Base-by-base conservation (phyloP, 2,113 vertebrate genomes). In the Zosterops hypoxanthus region DNA sequence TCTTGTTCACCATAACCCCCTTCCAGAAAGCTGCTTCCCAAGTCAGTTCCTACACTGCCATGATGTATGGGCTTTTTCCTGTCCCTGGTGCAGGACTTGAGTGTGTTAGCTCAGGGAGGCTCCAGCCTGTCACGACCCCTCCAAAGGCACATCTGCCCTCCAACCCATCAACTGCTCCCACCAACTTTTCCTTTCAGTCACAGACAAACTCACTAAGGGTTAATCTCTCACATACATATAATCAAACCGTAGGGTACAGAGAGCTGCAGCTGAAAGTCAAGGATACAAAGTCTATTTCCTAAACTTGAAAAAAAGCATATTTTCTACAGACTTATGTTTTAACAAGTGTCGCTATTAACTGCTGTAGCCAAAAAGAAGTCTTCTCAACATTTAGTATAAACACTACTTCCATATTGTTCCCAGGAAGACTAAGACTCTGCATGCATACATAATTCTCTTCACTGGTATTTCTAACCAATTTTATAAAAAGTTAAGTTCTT, bases 21-120 rank as follows among this genome's bases (percentile, higher is more conserved):
- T 77, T 50, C 25, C 73, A 87, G 55, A 60, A 81, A 73, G 78
- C 44, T 42, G 21, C 44, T 72, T 72, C 41, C 25, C 78, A 77
- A 77, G 33, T 24, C 53, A 59, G 29, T 15, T 59, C n/a, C 21
- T 14, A 31, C 46, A 41, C 26, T 61, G 22, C 8, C 14, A 28
- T 0, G 0, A 26, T 0, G 0, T 7, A 50, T 2, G 9, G 11
- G 18, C 2, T 23, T 87, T 56, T 60, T 70, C 64, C 56, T 29
- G 19, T 20, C 14, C 11, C 75, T 42, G 28, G 12, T 41, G 28
- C 19, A 68, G 22, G 57, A 31, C 68, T 44, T 23, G 2, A 2
- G 3, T 17, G 44, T 33, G 33, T 29, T n/a, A 56, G 64, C 21
- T 72, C 26, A 0, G 1, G 44, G 24, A 87, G 39, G 44, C 17